Evolutionary conservation across 2,888 invertebrate genomes (phyloP), one percentile per base, ranked within the genome.

Genomic region (Dascillus cervinus): DNA sequence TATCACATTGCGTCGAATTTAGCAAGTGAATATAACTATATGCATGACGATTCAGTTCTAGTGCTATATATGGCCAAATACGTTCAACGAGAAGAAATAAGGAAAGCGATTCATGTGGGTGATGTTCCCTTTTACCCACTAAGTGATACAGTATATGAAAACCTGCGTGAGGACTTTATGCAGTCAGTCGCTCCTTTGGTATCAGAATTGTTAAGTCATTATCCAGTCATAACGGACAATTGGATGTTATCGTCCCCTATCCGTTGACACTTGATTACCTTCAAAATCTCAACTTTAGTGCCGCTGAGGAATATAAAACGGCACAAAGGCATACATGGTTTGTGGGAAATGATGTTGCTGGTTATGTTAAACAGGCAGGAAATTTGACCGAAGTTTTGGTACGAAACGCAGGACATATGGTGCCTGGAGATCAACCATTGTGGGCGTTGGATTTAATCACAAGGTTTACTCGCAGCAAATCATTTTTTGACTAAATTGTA

Each of bases 161-260:
- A 81, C 56, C 62, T 94, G 11, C 73, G 75, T 41, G 64, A 69
- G 20, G 94, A 95, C 60, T 70, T 90, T 0, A 84, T 90, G 82
- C 76, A 85, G 52, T 82, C 83, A 0, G 79, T 88, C 4, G 82
- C 84, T 3, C 73, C 75, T 0, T 79, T 79, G 74, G 66, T 88
- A 32, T 69, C 75, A 0, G 79, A 80, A 46, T 63, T 89, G 0
- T 56, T 86, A 1, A 68, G 77, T 19, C 63, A 77, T 46, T 84
- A 82, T 51, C 69, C 72, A 57, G 76, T 89, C 94, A 92, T 60
- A 91, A 81, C 56, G 94, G 94, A 0, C 92, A 94, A 56, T 59
- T 94, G 42, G 94, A 95, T 59, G 82, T 94, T 8, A 89, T 92
- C 41, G 86, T 91, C 0, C 87, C 90, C 0, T 88, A 89, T 62